Evolutionary conservation across 1,140 invertebrate species (phyloP), one percentile per base, ranked within the genome.

Genomic region (Scaptodrosophila lebanonensis): DNA sequence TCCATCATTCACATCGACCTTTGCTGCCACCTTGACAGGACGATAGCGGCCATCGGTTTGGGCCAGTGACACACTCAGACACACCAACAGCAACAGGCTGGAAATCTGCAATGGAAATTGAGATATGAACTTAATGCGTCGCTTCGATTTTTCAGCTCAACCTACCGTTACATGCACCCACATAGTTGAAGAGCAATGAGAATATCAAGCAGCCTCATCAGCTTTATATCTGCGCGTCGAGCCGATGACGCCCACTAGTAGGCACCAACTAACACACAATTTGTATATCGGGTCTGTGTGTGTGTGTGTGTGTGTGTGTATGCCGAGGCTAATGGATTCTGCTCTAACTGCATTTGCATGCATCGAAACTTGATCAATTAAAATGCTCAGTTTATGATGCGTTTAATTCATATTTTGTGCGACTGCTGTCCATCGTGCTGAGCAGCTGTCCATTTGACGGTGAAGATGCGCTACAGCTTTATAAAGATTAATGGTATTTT

Each of bases 31-130:
- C 33, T 1, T 53, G 30, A 5, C 58, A 43, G 84, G 66, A 38
- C 65, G 64, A 60, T 87, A 87, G 18, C 84, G 69, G 0, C 86
- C 86, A 60, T 87, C 86, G 40, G 59, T 63, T 44, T 87, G 84
- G 36, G 83, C 84, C 50, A 68, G 35, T 7, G 51, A 53, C 3
- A 38, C 17, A 5, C 59, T 51, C 17, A 61, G 39, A 22, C 58
- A 62, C 36, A 70, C 43, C 15, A 79, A 27, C 16, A 84, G 11
- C 4, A 52, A 38, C 5, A 9, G 3, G 3, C 6, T n/a, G 12
- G 33, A 30, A 39, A 57, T 70, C 75, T 79, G 33, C 3, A 22
- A 44, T 9, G 17, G 6, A 20, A 29, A 39, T 22, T 16, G 13
- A 16, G 1, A 0, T 0, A 1, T 22, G 12, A 17, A n/a, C 29